Base-by-base conservation (phyloP, 2,797 vertebrate genomes). In the Schizothorax lantsangensis region DNA sequence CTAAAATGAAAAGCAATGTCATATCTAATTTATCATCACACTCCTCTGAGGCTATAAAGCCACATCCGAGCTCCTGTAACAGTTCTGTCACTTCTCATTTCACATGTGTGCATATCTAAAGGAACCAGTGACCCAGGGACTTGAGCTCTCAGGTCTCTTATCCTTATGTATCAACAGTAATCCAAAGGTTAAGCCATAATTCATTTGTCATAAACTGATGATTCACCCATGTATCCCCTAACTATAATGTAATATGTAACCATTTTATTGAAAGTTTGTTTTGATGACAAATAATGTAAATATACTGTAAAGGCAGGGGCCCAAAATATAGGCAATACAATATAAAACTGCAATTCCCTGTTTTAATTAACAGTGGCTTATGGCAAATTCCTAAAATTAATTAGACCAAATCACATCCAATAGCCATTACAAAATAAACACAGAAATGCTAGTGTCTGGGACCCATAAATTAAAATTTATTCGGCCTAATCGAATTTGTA, bases 41-140 rank as follows among this genome's bases (percentile, higher is more conserved):
- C 68, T 23, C 79, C 77, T 73, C n/a, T 87, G 54, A 88, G 88
- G 86, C 81, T 66, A 62, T 10, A 52, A 80, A 88, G 87, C 68
- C 17, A 81, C 62, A 86, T 84, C 21, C 49, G 33, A 64, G 79
- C 30, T 47, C 86, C 84, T 89, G 86, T 74, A 90, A 86, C 86
- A 87, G 88, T 91, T 78, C 88, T 83, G 82, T 87, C 90, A 87
- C 73, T 85, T 77, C 77, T 71, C 75, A 90, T 91, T 87, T 86
- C 68, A 69, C 52, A 73, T 88, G 88, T 78, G 68, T 79, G 52
- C 45, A 33, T 71, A 77, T 33, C 69, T 17, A 87, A 85, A 90
- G 64, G 57, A 72, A 79, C 47, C 19, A 80, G 33, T 47, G 30
- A 84, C 75, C 49, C 71, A 84, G 19, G 64, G 6, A 8, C 21